Evolutionary conservation across 2,797 vertebrate species (phyloP), one percentile per base, ranked within the genome.

Genomic region (Acomys russatus): DNA sequence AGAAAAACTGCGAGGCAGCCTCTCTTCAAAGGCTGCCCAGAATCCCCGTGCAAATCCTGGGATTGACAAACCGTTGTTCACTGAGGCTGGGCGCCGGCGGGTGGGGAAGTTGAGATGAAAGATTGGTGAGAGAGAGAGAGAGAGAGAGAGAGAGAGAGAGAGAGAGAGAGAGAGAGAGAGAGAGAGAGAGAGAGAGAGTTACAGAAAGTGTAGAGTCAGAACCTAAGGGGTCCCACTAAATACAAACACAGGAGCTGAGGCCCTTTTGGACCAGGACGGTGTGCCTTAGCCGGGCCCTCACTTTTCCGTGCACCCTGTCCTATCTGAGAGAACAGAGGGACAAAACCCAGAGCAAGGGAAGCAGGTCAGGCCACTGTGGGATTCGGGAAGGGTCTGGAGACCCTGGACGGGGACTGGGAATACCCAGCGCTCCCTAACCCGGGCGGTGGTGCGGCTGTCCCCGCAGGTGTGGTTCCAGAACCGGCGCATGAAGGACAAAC

Each of bases 381-480:
- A 15, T 0, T 15, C 3, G 33, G 5, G 68, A 28, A 61, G 89
- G 90, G 44, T 30, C 4, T 49, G 76, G 76, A 30, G 84, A 33
- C 22, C 14, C 14, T 1, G 84, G 73, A 54, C 2, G 49, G 76
- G 68, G 23, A 4, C 33, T 44, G 35, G 71, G 28, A 54, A 38
- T 17, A 33, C 6, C 1, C 7, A 64, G 38, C 61, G 14, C 82
- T n/a, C 49, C 90, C 87, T 97, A 94, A 97, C 93, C 17, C 23
- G 71, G 96, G 90, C 82, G 73, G 63, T 63, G 33, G 71, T 49
- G 91, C 51, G 92, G 71, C 85, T 97, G 28, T 96, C 73, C 74
- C 94, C n/a, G 93, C 98, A 99, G 99, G 99, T 99, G 95, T 99
- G 99, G 99, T 99, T 99, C 99, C 99, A 99, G 99, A 99, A 99